Evolutionary conservation across 2,797 vertebrate species (phyloP), one percentile per base, ranked within the genome.

Genomic region (Sciurus carolinensis): DNA sequence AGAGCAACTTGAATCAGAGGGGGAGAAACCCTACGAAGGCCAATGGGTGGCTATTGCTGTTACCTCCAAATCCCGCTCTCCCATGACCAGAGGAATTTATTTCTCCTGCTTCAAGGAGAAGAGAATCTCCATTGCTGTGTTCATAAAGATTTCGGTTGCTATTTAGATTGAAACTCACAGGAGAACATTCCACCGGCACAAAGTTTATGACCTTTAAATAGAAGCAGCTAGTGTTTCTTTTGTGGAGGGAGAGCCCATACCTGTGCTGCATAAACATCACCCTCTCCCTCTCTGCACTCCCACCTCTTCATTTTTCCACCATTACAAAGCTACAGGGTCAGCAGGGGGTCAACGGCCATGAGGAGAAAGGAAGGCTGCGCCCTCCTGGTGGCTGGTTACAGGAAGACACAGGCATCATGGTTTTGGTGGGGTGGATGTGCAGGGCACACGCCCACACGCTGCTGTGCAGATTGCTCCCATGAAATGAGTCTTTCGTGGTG

Each of bases 381-480:
- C 7, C 5, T 9, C 90, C 79, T 3, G 15, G 1, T 9, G 9
- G 20, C 57, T 47, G 7, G n/a, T 6, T 2, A 36, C 44, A 20
- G 93, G 47, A 87, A 75, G 84, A 77, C 85, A 1, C 64, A 8
- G 54, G 87, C 59, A 18, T 17, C 20, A 5, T 12, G 87, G 15
- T 52, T 95, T 95, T 66, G 52, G n/a, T 64, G 69, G 84, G 75
- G 80, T 26, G 71, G 96, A 22, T 11, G 12, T 75, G 75, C 28
- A 44, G 75, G 88, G 66, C 52, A 15, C 76, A 91, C 69, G 36
- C 88, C 95, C 93, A 87, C 87, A 22, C 44, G 1, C 14, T 18
- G 50, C 88, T 84, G 86, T 66, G 81, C 28, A 2, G 72, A 90
- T 84, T 62, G 66, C 92, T 92, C 64, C 93, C 91, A 52, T 11